Percentiles rank a stretch among this genome's conserved stretches.
Conservation (phyloP, 2,797 vertebrate genomes). For the Myiotriccus ornatus region DNA sequence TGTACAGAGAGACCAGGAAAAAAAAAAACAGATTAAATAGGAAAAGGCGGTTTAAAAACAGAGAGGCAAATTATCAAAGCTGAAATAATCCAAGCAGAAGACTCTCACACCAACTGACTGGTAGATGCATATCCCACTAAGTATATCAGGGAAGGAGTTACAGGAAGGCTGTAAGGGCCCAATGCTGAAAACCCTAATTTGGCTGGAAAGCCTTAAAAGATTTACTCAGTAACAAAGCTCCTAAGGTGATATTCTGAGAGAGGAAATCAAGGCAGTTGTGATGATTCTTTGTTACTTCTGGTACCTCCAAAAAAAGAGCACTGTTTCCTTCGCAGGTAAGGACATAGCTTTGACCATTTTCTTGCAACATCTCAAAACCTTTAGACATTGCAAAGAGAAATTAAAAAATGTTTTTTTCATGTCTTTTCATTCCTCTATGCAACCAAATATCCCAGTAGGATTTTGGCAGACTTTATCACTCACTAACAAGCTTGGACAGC, state of each 20-base stretch:
- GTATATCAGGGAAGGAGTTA: background rate
- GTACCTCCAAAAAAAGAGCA: background rate
- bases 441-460: background rate
- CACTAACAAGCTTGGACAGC: background rate
- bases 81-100: background rate
- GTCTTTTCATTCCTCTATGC: background rate
- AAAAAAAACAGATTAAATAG: background rate
- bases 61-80: background rate
- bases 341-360: background rate
- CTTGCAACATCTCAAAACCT: background rate
- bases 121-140: background rate
- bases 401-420: background rate
- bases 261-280: background rate
- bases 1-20: background rate
- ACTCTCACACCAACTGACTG: background rate
- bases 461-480: background rate
- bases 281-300: background rate
- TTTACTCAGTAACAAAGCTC: background rate
- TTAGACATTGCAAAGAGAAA: background rate
- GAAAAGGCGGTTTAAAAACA: background rate
- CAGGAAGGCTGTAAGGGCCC: background rate
- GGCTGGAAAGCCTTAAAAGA: background rate
- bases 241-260: background rate
- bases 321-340: background rate
- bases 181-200: background rate